Conservation (phyloP, 1,140 invertebrate genomes). For the Asbolus verrucosus region DNA sequence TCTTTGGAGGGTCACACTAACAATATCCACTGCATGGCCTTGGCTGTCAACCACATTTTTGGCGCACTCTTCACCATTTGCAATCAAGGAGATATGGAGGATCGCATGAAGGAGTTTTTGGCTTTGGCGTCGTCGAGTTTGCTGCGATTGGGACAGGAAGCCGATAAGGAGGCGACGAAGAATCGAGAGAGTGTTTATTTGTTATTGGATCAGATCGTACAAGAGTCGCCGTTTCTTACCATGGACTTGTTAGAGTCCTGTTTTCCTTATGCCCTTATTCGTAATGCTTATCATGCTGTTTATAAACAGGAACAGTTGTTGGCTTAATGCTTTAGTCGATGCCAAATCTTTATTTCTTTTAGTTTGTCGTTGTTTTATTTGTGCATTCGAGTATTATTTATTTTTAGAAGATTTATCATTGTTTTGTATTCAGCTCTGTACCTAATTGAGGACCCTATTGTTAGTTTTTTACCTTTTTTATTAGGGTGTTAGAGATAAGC, state of each 20-base stretch:
- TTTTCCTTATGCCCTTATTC: slow-evolving; percentile 96
- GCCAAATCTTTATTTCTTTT: slow-evolving; percentile 25
- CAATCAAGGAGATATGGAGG: slow-evolving; percentile 94
- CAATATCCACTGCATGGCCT: slow-evolving; percentile 97
- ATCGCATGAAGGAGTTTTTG: slow-evolving; percentile 98
- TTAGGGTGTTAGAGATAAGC: too few relatives aligned
- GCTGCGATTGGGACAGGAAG: slow-evolving; percentile 92
- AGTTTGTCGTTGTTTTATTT: too few relatives aligned
- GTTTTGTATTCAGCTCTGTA: too few relatives aligned
- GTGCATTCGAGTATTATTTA: background rate
- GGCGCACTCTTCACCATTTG: slow-evolving; percentile 96
- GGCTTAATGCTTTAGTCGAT: slow-evolving; percentile 63
- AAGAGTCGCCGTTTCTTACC: slow-evolving; percentile 96
- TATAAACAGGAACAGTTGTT: slow-evolving; percentile 87
- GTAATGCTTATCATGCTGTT: slow-evolving; percentile 96
- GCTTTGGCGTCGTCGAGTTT: slow-evolving; percentile 96
- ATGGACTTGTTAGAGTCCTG: slow-evolving; percentile 98
- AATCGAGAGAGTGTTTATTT: slow-evolving; percentile 97
- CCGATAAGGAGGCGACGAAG: slow-evolving; percentile 92
- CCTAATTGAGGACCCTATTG: too few relatives aligned
- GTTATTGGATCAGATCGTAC: slow-evolving; percentile 94
- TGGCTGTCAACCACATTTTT: slow-evolving; percentile 97
- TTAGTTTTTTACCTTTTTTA: too few relatives aligned
- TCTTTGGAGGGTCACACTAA: slow-evolving; percentile 96
- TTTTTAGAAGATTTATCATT: too few relatives aligned